A percentile compares a stretch with the other conserved stretches of the same genome.
Conservation (phyloP, 2,797 vertebrate genomes). For the Garrulus glandarius region DNA sequence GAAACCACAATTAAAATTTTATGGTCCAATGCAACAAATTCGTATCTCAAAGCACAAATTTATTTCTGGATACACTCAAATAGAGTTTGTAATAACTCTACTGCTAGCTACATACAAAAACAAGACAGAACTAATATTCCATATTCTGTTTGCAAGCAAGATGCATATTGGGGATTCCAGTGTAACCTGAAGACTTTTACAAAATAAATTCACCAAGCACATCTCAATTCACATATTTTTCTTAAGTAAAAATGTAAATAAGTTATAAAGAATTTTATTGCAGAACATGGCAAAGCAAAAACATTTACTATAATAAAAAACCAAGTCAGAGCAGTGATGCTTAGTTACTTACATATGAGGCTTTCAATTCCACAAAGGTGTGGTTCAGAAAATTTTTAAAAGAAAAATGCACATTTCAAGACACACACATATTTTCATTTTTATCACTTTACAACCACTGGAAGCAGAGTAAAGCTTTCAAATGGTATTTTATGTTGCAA, state of each 20-base stretch:
- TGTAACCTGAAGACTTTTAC: neutral
- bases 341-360: neutral
- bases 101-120: neutral
- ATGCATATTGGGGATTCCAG: neutral
- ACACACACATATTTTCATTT: slow-evolving; percentile 31
- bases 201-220: neutral
- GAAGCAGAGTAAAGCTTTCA: slow-evolving; percentile 47
- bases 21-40: neutral
- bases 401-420: slow-evolving; percentile 28
- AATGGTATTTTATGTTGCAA: slow-evolving; percentile 45
- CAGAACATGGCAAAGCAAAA: neutral
- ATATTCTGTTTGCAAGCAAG: neutral
- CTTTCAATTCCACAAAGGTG: slow-evolving; percentile 43
- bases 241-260: neutral
- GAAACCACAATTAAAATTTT: neutral
- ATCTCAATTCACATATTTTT: neutral
- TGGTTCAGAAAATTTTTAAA: slow-evolving; percentile 29
- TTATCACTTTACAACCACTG: slow-evolving; percentile 20
- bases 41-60: neutral
- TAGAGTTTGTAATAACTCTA: neutral
- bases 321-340: neutral
- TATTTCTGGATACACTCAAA: neutral
- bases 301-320: neutral
- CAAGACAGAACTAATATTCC: neutral
- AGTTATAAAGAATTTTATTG: neutral